Evolutionary conservation across 2,888 invertebrate species (phyloP), one percentile per base, ranked within the genome.

Genomic region (Andrena bicolor): DNA sequence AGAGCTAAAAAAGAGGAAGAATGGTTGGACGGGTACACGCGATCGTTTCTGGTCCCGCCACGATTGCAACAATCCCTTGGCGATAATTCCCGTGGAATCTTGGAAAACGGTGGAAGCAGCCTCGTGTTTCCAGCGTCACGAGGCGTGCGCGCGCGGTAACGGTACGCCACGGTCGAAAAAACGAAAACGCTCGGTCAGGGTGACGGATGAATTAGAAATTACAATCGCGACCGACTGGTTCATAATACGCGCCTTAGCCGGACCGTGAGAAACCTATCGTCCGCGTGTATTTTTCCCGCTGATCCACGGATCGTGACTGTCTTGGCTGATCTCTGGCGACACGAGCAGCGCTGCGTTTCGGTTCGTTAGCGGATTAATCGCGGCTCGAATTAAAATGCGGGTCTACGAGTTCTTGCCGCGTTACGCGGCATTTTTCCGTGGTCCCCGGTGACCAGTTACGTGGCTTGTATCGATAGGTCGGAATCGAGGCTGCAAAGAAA

Each of bases 241-340:
- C 80, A 66, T 84, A 85, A 82, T 77, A 61, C 68, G 71, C 75
- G 72, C 87, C 85, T 83, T 88, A 84, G 76, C 83, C 73, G 80
- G 83, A 91, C 82, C 92, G 92, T 92, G 92, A 90, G 92, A 92
- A 91, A 89, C 83, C 71, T 79, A 81, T 69, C 83, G 76, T 26
- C 28, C 77, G 51, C 23, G 26, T 32, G 69, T 68, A 84, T 88
- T 90, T 89, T 89, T 82, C 53, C 69, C 51, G 68, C 35, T 77
- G 80, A 87, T 81, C 78, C 56, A 70, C 77, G 61, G 70, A 85
- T 88, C 86, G 86, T 88, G 83, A 88, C 83, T 76, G 81, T 66
- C 64, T 74, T 77, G 64, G 61, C 35, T 66, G 81, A 85, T 80
- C 53, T 26, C 53, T 10, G 72, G 61, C 49, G 60, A n/a, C 56